Conservation (phyloP, 2,888 invertebrate species). For the Mycalesis mineus region DNA sequence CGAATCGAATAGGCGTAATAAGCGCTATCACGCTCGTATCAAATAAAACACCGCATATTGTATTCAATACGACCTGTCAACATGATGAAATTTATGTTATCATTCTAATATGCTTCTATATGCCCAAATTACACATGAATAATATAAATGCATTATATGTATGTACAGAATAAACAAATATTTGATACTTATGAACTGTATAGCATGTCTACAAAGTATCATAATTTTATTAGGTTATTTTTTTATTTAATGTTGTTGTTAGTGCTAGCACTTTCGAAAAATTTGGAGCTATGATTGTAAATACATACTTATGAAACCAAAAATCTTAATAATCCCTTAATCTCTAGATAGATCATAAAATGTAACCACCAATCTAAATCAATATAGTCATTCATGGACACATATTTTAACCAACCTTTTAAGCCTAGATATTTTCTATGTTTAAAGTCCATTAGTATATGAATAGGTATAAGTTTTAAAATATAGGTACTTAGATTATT, state of each 20-base stretch:
- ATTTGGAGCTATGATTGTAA: too few relatives aligned
- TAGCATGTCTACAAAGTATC: not conserved
- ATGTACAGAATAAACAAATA: not conserved
- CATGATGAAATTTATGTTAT: slow-evolving; percentile 1
- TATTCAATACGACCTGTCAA: slow-evolving; percentile 3
- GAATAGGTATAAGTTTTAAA: too few relatives aligned
- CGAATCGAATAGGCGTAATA: slow-evolving; percentile 76
- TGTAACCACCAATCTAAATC: too few relatives aligned
- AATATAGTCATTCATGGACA: too few relatives aligned
- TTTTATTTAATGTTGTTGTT: not conserved
- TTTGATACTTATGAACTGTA: too few relatives aligned
- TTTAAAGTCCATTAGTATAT: too few relatives aligned
- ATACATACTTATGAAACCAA: too few relatives aligned
- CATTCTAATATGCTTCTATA: not conserved
- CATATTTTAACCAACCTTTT: too few relatives aligned
- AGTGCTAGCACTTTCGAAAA: not conserved
- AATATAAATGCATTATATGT: not conserved
- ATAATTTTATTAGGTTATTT: not conserved
- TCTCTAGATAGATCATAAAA: too few relatives aligned
- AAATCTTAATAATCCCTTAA: too few relatives aligned
- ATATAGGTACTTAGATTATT: too few relatives aligned
- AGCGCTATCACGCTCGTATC: slow-evolving; percentile 24
- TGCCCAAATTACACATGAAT: not conserved
- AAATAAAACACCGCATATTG: slow-evolving; percentile 9
- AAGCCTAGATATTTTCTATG: too few relatives aligned